These are phyloP conservation scores for Himalopsyche japonica DNA, from an alignment of 2,888 invertebrate genomes.

Conservation along the genomic window DNA sequence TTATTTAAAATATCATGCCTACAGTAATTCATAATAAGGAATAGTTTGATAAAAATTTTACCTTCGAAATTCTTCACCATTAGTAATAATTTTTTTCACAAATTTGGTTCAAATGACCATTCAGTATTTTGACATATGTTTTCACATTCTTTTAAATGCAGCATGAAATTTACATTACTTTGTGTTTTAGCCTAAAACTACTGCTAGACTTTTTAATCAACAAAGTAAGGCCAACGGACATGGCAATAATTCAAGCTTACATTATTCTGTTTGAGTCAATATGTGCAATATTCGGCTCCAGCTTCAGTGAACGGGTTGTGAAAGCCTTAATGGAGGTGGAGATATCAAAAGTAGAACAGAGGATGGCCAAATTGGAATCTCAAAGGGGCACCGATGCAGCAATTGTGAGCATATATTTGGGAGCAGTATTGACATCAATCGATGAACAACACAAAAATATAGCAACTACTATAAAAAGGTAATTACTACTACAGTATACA, in stretches of 20 bases:
- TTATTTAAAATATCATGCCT: too few relatives aligned
- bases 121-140: too few relatives aligned
- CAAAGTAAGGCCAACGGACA: slow-evolving; percentile 56
- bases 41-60: too few relatives aligned
- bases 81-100: too few relatives aligned
- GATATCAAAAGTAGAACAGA: slow-evolving; percentile 64
- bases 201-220: slow-evolving; percentile 59
- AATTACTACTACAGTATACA: slow-evolving; percentile 39
- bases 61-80: too few relatives aligned
- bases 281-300: slow-evolving; percentile 68
- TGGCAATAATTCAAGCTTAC: slow-evolving; percentile 1
- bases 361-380: slow-evolving; percentile 60
- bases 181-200: slow-evolving; percentile 60
- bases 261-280: slow-evolving; percentile 61
- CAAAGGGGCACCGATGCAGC: slow-evolving; percentile 60
- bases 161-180: too few relatives aligned
- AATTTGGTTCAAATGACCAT: too few relatives aligned
- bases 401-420: slow-evolving; percentile 65
- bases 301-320: slow-evolving; percentile 63
- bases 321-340: slow-evolving; percentile 62
- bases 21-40: too few relatives aligned
- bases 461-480: slow-evolving; percentile 63
- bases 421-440: slow-evolving; percentile 58
- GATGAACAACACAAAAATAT: slow-evolving; percentile 57
- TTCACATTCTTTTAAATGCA: too few relatives aligned